Evolutionary conservation across 2,797 vertebrate genomes (phyloP).

Genomic region (Sylvilagus floridanus): DNA sequence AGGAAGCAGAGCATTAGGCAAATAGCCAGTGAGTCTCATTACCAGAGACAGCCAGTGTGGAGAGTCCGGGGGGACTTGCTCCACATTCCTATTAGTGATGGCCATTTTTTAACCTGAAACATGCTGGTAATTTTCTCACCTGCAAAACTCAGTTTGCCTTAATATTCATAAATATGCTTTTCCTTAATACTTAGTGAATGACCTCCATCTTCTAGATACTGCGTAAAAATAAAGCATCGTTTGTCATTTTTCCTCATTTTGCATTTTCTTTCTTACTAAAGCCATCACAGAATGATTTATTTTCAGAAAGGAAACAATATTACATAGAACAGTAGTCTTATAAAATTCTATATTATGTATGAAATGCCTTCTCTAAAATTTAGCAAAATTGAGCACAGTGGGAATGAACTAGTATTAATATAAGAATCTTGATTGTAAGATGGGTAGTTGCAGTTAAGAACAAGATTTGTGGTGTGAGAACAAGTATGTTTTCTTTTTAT

Average conservation of each 20-base stretch:
- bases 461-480: neutral
- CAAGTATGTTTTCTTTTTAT: neutral
- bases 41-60: slow-evolving; percentile 25
- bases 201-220: neutral
- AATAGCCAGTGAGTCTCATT: slow-evolving; percentile 58
- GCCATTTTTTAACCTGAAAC: slow-evolving; percentile 67
- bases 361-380: slow-evolving; percentile 16
- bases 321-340: neutral
- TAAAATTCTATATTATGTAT: neutral
- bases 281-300: neutral
- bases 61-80: slow-evolving; percentile 48
- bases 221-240: slow-evolving; percentile 14
- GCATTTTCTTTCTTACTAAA: slow-evolving; percentile 4
- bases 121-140: slow-evolving; percentile 73
- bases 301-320: slow-evolving; percentile 55
- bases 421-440: neutral
- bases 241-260: neutral
- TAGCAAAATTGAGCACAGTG: neutral
- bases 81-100: slow-evolving; percentile 61
- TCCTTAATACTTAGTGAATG: slow-evolving; percentile 55
- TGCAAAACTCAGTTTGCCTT: slow-evolving; percentile 67
- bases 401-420: neutral
- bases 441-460: neutral
- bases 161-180: slow-evolving; percentile 52
- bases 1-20: slow-evolving; percentile 58